Evolutionary conservation across 2,113 vertebrate species (phyloP).

Genomic region (Copsychus sechellarum): DNA sequence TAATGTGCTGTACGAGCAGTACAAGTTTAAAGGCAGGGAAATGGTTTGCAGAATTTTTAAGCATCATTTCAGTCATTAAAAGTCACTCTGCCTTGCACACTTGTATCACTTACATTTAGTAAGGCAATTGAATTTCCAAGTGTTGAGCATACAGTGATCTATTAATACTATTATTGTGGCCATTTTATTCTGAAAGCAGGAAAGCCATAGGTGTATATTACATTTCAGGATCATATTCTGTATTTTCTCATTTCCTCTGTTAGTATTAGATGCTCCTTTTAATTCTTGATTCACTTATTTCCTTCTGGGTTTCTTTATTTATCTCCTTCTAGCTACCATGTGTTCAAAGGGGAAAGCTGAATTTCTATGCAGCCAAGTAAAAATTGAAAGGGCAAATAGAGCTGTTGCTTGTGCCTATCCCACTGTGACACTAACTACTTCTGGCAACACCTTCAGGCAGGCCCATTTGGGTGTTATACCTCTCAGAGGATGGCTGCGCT

Average conservation of each 20-base stretch:
- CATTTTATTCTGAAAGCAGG: neutral
- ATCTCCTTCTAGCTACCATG: neutral
- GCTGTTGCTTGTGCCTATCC: neutral
- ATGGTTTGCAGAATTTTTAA: neutral
- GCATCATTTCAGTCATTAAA: neutral
- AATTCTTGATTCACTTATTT: neutral
- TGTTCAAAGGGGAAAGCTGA: neutral
- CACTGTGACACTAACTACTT: neutral
- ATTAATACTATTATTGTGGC: neutral
- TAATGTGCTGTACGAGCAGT: neutral
- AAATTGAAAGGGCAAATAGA: neutral
- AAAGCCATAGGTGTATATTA: neutral
- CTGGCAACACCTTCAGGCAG: neutral
- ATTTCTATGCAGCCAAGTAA: neutral
- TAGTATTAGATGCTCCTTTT: neutral
- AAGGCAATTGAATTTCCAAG: neutral
- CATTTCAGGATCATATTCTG: neutral
- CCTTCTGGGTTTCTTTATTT: neutral
- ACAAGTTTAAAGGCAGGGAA: neutral
- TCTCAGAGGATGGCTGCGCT: neutral
- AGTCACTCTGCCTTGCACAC: neutral
- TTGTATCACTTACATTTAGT: neutral
- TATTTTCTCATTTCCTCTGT: neutral
- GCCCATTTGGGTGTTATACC: neutral
- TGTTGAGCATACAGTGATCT: neutral